A percentile compares a stretch with the other conserved stretches of the same genome.
Evolutionary conservation across 2,797 vertebrate species (phyloP).

Genomic region (Aplochiton taeniatus): DNA sequence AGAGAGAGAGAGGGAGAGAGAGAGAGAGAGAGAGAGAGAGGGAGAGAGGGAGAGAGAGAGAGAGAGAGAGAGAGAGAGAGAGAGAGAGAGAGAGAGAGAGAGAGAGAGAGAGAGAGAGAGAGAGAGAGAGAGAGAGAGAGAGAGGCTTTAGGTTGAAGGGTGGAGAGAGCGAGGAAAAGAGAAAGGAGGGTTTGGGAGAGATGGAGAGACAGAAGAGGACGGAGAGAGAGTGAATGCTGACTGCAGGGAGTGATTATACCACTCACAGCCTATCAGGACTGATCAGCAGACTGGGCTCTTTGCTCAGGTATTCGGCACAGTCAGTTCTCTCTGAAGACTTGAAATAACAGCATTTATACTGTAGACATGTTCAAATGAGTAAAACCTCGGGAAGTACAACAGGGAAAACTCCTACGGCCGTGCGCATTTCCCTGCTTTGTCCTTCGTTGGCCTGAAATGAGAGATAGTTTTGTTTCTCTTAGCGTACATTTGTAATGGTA

Average conservation of each 20-base stretch:
- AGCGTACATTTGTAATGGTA: conserved; percentile 70
- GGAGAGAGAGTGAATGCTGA: conserved; percentile 40
- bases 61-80: conserved; percentile 22
- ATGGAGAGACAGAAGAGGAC: conserved; percentile 19
- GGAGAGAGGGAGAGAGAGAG: background rate
- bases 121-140: background rate
- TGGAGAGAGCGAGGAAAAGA: conserved; percentile 24
- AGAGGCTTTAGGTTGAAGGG: background rate
- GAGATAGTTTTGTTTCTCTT: conserved; percentile 54
- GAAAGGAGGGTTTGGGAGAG: conserved; percentile 7
- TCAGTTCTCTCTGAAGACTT: too few relatives aligned
- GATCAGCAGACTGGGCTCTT: background rate
- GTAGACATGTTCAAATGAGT: too few relatives aligned
- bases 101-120: too few relatives aligned
- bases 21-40: too few relatives aligned
- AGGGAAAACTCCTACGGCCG: too few relatives aligned
- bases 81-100: background rate
- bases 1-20: too few relatives aligned
- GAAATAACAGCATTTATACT: background rate
- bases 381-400: too few relatives aligned
- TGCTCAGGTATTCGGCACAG: background rate
- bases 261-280: background rate
- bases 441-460: conserved; percentile 47
- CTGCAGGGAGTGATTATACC: background rate
- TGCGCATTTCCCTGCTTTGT: conserved; percentile 14